Percentiles rank a stretch among this genome's conserved stretches.
Conservation (phyloP, 2,113 vertebrate genomes). For the Thalassarche chlororhynchos region DNA sequence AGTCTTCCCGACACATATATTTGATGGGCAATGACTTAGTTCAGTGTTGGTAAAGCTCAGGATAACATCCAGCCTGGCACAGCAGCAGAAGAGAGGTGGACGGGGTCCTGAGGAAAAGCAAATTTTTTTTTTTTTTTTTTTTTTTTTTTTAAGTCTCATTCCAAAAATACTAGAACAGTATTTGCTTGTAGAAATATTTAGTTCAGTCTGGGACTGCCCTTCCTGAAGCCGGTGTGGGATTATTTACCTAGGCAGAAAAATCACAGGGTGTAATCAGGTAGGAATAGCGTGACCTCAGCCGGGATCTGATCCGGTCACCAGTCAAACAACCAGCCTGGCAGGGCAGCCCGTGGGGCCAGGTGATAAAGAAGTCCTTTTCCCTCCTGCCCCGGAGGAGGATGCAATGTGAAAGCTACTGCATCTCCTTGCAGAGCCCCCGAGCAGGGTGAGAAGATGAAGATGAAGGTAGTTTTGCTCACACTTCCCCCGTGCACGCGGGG, state of each 20-base stretch:
- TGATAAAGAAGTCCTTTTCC: neutral
- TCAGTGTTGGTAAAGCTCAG: neutral
- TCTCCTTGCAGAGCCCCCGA: neutral
- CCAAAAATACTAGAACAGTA: neutral
- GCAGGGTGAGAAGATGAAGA: neutral
- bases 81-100: neutral
- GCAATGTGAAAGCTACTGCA: neutral
- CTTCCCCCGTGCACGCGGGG: accelerated
- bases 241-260: neutral
- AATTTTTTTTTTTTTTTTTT: no score
- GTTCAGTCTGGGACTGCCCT: neutral
- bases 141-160: neutral
- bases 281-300: neutral
- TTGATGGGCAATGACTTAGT: neutral
- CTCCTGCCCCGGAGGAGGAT: neutral
- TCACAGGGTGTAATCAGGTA: neutral
- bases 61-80: neutral
- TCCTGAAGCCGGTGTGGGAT: neutral
- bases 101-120: accelerated
- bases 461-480: neutral
- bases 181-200: neutral
- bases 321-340: neutral
- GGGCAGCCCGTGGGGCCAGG: accelerated
- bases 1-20: neutral
- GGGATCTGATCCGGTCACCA: neutral